These are phyloP conservation scores for Eledone cirrhosa DNA, from an alignment of 2,888 invertebrate species.

Conservation along the genomic window DNA sequence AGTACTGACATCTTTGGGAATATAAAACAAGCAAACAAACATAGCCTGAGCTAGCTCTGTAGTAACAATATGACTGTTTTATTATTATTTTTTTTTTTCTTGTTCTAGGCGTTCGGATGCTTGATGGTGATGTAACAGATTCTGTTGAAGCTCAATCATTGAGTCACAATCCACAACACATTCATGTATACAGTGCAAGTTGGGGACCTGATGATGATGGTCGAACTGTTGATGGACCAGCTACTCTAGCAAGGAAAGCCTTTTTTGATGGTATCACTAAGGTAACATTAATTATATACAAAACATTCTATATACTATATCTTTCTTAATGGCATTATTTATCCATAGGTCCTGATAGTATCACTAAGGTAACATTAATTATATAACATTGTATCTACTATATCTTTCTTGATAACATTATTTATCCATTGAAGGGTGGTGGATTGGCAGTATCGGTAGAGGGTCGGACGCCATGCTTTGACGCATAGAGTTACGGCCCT, in stretches of 20 bases:
- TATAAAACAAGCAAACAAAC: neutral
- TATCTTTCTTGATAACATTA: too few species aligned
- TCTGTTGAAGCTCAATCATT: slow-evolving; percentile 96
- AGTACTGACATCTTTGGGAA: neutral
- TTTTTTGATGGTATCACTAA: slow-evolving; percentile 95
- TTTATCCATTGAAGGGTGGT: too few species aligned
- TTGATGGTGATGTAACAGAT: slow-evolving; percentile 98
- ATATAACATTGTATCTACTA: too few species aligned
- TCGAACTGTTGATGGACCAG: slow-evolving; percentile 97
- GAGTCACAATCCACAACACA: slow-evolving; percentile 93
- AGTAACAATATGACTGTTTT: neutral
- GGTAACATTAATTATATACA: slow-evolving; percentile 72
- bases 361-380: too few species aligned
- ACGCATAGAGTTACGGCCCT: too few species aligned
- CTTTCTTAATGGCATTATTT: too few species aligned
- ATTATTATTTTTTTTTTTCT: neutral
- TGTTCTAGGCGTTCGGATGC: slow-evolving; percentile 87
- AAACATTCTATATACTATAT: too few species aligned
- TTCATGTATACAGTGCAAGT: slow-evolving; percentile 96
- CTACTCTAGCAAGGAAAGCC: slow-evolving; percentile 90
- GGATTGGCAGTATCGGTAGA: too few species aligned
- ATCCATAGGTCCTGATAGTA: too few species aligned
- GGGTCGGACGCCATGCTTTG: too few species aligned
- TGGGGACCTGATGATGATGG: slow-evolving; percentile 99
- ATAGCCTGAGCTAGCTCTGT: neutral